phyloP scores from a whole-genome alignment of 2,797 vertebrate species.

The Neomorphus geoffroyi region DNA sequence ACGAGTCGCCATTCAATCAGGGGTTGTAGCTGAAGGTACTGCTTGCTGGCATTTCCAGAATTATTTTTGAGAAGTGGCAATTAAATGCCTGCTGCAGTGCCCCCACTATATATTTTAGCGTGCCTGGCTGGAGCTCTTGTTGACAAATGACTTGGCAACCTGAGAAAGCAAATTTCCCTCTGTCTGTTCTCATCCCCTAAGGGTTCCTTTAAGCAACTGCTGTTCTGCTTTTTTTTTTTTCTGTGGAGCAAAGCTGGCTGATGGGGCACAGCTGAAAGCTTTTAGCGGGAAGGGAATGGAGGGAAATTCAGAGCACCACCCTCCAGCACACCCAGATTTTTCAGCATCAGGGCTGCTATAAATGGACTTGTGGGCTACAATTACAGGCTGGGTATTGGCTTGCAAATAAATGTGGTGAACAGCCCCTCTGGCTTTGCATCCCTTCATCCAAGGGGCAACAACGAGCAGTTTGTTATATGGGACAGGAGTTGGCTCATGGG shows the following conservation, averaged over 20 bases:
- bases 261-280: constrained; percentile 8
- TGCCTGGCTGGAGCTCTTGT: not conserved
- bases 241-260: not conserved
- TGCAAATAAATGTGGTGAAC: not conserved
- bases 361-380: not conserved
- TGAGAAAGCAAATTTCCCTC: constrained; percentile 22
- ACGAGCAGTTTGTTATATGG: not conserved
- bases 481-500: not conserved
- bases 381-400: constrained; percentile 12
- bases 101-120: not conserved
- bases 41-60: not conserved
- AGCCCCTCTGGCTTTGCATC: not conserved
- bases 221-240: not conserved
- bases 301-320: not conserved
- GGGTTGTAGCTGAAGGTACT: not conserved
- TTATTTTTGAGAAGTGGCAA: not conserved
- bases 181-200: not conserved
- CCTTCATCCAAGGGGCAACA: not conserved
- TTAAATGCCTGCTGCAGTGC: not conserved
- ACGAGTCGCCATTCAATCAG: not conserved
- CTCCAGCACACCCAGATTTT: not conserved
- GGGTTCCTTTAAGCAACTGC: not conserved
- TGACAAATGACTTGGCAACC: constrained; percentile 33
- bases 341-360: not conserved
- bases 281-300: not conserved